Base-by-base conservation (phyloP, 2,113 vertebrate genomes). In the Serilophus lunatus region DNA sequence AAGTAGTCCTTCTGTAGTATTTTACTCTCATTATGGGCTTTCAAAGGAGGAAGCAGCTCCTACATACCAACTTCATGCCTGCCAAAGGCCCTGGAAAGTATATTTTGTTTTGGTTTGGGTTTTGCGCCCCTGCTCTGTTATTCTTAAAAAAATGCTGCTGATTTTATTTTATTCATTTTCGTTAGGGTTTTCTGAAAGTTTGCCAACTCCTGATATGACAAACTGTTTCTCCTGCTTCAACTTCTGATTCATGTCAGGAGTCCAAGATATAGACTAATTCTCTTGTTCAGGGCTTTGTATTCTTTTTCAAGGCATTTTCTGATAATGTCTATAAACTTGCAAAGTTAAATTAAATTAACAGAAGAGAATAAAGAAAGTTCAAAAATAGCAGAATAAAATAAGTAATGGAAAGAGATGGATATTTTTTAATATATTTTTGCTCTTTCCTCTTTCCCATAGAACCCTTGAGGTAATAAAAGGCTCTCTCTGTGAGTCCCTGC, bases 151-250 rank as follows among this genome's bases (percentile, higher is more conserved):
- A 68, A 45, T 49, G 71, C 16, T 1, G 1, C 11, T 53, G 1
- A 57, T 64, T 94, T 68, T 60, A 12, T 91, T 89, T 86, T 12
- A 80, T 88, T 74, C 19, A 36, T 89, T 84, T 38, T 92, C 35
- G 35, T 11, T 59, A 51, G 17, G 6, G 10, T 82, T 82, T 86
- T 86, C 51, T 75, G 51, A 84, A 87, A 76, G 3, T 36, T 82
- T 89, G 4, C 65, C 4, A 13, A 8, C 6, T 18, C 22, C 3
- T 59, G 38, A 80, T 11, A 74, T 3, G 12, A 40, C 36, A 74
- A 76, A 29, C 18, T 63, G 9, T 5, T 79, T 7, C 19, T 5
- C 4, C 7, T 1, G 0, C 11, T 13, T 2, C 0, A 17, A 23
- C 4, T 74, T 94, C 38, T 72, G 26, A 66, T 44, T 89, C 64